Evolutionary conservation across 2,113 vertebrate genomes (phyloP), one percentile per base, ranked within the genome.

Genomic region (Nothoprocta pentlandii): DNA sequence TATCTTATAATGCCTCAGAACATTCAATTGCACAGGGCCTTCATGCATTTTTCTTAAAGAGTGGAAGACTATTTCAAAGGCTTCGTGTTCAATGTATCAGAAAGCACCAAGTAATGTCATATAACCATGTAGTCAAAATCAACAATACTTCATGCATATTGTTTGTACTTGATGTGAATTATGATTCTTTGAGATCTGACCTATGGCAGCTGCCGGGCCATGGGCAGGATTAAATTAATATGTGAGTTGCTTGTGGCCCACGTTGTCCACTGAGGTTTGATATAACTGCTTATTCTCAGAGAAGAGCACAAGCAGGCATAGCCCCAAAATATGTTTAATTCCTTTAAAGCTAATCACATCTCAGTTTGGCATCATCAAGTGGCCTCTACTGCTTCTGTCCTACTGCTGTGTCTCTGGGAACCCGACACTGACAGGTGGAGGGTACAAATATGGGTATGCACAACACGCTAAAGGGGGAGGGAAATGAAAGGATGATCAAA

Each of bases 381-480:
- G 90, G 82, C 36, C 58, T 94, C 53, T 28, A n/a, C 36, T 7
- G 8, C 73, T 88, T n/a, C 12, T 2, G 67, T 73, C 58, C 62
- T 88, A 19, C 30, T 19, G 16, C 26, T 90, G 90, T 28, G 21
- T 49, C 67, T 93, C 86, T 85, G 63, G 80, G 63, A 95, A 89
- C 86, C 66, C 42, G 59, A 95, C 82, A 90, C 73, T 92, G 86
- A 92, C 95, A 92, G 93, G 93, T 94, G 88, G 83, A 88, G 70
- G 44, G 15, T 84, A 63, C 90, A 77, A 85, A 82, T 73, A 79
- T 1, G 3, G 93, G 23, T 46, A 74, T 70, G 93, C 64, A 51
- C 88, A 85, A 90, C 80, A 73, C 90, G 74, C 66, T 85, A 92
- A 91, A 1, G 3, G 62, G 32, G 69, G 49, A 44, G 28, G 89